phyloP scores from a whole-genome alignment of 2,888 invertebrate species.

The Sericinus montela region DNA sequence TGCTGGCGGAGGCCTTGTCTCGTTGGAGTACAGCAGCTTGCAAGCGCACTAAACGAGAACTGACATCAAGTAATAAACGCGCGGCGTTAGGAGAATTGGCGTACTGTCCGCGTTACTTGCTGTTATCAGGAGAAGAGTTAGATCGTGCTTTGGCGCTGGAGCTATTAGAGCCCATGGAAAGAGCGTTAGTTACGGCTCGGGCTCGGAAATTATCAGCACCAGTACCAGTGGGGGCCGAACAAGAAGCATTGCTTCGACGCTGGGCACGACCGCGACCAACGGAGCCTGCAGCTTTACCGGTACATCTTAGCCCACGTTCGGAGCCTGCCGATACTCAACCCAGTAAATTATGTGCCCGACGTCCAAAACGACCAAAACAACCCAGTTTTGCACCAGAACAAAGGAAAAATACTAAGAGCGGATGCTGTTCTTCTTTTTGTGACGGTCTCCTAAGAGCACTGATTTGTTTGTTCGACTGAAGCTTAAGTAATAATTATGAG shows the following conservation, averaged over 20 bases:
- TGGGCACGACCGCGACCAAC: conserved; percentile 65
- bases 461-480: conserved; percentile 77
- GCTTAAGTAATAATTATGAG: conserved; percentile 7
- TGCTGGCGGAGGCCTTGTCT: conserved; percentile 81
- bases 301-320: conserved; percentile 65
- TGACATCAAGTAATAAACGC: conserved; percentile 65
- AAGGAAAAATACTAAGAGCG: conserved; percentile 41
- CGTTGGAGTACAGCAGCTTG: conserved; percentile 71
- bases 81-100: conserved; percentile 72
- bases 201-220: conserved; percentile 64
- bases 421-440: conserved; percentile 72
- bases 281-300: conserved; percentile 63
- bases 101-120: conserved; percentile 82
- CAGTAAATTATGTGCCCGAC: conserved; percentile 55
- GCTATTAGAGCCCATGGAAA: conserved; percentile 67
- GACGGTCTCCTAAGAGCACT: conserved; percentile 72
- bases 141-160: conserved; percentile 73
- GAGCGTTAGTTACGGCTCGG: conserved; percentile 61
- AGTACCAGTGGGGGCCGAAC: conserved; percentile 66
- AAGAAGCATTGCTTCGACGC: conserved; percentile 61
- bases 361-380: conserved; percentile 57
- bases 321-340: conserved; percentile 53
- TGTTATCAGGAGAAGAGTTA: conserved; percentile 83
- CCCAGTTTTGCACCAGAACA: conserved; percentile 66
- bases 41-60: conserved; percentile 61